Percentiles rank a stretch among this genome's conserved stretches.
phyloP scores from a whole-genome alignment of 2,888 invertebrate species.

The Drosophila mimica region DNA sequence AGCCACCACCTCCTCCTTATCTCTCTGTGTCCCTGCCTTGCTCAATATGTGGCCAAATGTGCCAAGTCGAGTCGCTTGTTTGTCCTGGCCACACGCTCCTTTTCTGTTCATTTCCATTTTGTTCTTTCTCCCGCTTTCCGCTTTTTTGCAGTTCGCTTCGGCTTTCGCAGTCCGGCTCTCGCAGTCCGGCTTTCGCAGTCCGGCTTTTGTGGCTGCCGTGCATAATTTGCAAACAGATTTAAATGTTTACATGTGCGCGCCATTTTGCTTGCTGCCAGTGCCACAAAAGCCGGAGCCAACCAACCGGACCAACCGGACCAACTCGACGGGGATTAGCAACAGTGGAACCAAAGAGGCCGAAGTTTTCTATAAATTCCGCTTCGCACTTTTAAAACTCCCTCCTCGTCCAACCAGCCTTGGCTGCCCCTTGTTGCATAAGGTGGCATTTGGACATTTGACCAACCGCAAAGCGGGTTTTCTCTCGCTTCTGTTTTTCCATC shows the following conservation, averaged over 20 bases:
- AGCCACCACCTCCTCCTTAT: background rate
- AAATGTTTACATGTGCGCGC: slow-evolving; percentile 71
- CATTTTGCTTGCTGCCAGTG: slow-evolving; percentile 51
- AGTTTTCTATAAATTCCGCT: slow-evolving; percentile 3
- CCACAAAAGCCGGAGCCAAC: slow-evolving; percentile 41
- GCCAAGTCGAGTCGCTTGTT: slow-evolving; percentile 12
- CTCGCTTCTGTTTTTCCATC: background rate
- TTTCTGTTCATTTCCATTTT: slow-evolving; percentile 3
- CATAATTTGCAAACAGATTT: slow-evolving; percentile 76
- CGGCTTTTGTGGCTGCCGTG: slow-evolving; percentile 49
- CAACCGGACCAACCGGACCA: slow-evolving; percentile 4
- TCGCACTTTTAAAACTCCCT: no score
- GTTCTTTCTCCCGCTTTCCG: background rate
- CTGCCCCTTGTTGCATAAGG: background rate
- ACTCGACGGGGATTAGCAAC: slow-evolving; percentile 8
- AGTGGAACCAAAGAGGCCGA: background rate
- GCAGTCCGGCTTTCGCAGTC: slow-evolving; percentile 3
- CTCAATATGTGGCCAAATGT: slow-evolving; percentile 20
- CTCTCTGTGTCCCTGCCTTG: background rate
- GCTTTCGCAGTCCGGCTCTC: background rate
- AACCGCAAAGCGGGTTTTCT: slow-evolving; percentile 20
- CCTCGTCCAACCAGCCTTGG: background rate
- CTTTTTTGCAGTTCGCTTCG: slow-evolving; percentile 26
- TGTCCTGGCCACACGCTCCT: slow-evolving; percentile 21
- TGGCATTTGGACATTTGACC: slow-evolving; percentile 17